phyloP scores from a whole-genome alignment of 2,797 vertebrate genomes.

The Alauda arvensis region DNA sequence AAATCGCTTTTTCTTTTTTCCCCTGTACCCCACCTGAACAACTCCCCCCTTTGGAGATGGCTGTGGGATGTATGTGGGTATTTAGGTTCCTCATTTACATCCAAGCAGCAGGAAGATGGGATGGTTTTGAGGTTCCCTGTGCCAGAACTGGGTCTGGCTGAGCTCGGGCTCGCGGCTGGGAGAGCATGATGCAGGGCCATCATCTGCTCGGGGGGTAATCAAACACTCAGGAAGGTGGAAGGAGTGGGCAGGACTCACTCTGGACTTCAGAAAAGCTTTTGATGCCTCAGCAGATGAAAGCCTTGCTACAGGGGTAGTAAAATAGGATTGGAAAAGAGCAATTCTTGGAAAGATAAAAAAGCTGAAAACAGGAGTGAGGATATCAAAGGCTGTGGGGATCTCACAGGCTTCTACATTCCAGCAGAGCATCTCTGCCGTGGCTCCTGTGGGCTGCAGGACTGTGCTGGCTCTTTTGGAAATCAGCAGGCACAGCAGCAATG shows the following conservation, averaged over 20 bases:
- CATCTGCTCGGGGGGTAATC: neutral
- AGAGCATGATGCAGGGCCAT: neutral
- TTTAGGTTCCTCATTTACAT: neutral
- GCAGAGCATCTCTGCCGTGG: neutral
- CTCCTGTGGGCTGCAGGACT: neutral
- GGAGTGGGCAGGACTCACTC: neutral
- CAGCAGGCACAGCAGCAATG: neutral
- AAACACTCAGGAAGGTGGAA: neutral
- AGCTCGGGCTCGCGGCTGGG: neutral
- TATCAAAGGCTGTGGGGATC: neutral
- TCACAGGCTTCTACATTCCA: neutral
- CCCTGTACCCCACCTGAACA: neutral
- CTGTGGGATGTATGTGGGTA: neutral
- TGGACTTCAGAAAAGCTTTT: conserved; percentile 23
- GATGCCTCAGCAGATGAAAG: conserved; percentile 28
- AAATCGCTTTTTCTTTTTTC: neutral
- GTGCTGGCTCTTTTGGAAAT: neutral
- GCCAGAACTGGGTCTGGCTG: neutral
- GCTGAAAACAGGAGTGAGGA: neutral
- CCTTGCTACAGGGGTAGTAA: neutral
- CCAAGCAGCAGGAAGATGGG: neutral
- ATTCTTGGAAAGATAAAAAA: conserved; percentile 10
- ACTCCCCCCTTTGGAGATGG: neutral
- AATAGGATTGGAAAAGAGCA: neutral
- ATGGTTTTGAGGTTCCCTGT: neutral